phyloP scores from a whole-genome alignment of 2,113 vertebrate species.

The Tupaia tana region DNA sequence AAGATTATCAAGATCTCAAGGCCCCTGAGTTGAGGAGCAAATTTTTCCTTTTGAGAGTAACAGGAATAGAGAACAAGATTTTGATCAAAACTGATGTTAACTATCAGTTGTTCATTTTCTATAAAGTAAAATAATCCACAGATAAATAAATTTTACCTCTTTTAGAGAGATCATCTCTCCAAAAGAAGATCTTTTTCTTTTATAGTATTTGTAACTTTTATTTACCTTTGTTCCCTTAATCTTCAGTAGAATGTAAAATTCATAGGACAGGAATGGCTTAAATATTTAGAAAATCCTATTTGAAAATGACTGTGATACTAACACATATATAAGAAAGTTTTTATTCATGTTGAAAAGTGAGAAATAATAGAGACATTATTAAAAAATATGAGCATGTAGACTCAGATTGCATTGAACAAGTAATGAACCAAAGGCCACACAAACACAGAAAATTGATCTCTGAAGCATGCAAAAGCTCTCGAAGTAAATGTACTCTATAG shows the following conservation, averaged over 20 bases:
- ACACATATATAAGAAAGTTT: neutral
- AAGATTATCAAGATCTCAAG: neutral
- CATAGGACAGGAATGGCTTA: neutral
- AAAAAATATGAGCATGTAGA: slow-evolving; percentile 14
- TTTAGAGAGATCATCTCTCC: neutral
- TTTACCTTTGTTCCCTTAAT: neutral
- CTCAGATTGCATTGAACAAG: neutral
- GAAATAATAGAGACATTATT: slow-evolving; percentile 31
- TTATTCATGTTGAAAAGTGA: slow-evolving; percentile 50
- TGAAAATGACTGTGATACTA: neutral
- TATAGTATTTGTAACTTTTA: neutral
- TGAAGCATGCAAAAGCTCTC: slow-evolving; percentile 16
- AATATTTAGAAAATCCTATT: neutral
- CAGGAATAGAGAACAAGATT: neutral
- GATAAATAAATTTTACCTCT: neutral
- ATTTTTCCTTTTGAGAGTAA: neutral
- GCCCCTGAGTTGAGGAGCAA: neutral
- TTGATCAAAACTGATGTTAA: neutral
- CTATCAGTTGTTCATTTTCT: neutral
- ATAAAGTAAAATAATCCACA: neutral
- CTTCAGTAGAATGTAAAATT: neutral
- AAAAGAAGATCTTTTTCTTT: neutral
- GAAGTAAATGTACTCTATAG: neutral
- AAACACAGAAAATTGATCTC: slow-evolving; percentile 37
- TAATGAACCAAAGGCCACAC: slow-evolving; percentile 42